phyloP scores from a whole-genome alignment of 2,797 vertebrate species.

The Florisuga fusca region DNA sequence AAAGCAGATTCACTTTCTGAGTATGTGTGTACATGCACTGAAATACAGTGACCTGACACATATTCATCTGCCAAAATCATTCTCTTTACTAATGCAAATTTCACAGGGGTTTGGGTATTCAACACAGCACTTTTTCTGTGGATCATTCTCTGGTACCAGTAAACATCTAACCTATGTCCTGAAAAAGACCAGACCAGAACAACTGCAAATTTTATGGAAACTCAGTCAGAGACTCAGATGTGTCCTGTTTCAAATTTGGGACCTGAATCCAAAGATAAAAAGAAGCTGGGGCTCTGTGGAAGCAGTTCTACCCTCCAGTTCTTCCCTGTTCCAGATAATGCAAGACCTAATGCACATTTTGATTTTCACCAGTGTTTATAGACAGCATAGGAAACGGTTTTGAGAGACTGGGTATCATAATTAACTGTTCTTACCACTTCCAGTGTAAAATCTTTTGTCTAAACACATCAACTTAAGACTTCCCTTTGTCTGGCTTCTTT shows the following conservation, averaged over 20 bases:
- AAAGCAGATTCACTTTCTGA: not conserved
- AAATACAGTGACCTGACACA: not conserved
- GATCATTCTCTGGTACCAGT: not conserved
- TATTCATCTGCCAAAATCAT: not conserved
- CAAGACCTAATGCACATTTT: not conserved
- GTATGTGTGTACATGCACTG: fast-evolving
- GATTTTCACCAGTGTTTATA: not conserved
- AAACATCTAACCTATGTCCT: not conserved
- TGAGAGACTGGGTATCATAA: not conserved
- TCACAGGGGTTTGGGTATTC: not conserved
- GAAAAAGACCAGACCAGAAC: not conserved
- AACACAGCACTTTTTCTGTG: not conserved
- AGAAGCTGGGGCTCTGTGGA: not conserved
- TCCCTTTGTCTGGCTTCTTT: not conserved
- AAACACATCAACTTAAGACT: not conserved
- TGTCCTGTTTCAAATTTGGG: not conserved
- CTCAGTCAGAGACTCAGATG: not conserved
- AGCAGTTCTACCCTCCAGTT: not conserved
- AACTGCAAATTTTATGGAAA: not conserved
- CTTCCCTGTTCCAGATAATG: not conserved
- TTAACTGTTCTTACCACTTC: not conserved
- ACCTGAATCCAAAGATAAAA: not conserved
- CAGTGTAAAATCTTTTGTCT: not conserved
- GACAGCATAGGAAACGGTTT: not conserved
- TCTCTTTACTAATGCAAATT: not conserved